These are phyloP conservation scores for Druon quercuslanigerum DNA, from an alignment of 1,140 invertebrate species.

Conservation along the genomic window DNA sequence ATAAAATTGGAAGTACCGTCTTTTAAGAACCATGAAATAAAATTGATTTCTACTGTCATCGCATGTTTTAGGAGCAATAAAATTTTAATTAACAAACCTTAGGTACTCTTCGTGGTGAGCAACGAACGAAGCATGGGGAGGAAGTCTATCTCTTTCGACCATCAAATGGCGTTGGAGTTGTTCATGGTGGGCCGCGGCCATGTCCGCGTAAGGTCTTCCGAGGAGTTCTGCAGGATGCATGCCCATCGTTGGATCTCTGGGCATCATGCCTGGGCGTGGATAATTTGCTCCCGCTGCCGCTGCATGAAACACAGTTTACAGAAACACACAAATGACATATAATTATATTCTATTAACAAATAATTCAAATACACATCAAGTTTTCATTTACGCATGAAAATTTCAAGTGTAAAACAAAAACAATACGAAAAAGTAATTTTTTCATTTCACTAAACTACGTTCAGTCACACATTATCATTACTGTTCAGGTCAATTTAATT, in stretches of 20 bases:
- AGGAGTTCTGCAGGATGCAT: constrained; percentile 86
- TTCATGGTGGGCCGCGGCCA: constrained; percentile 90
- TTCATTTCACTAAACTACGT: too few relatives aligned
- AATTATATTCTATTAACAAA: constrained; percentile 15
- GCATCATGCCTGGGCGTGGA: constrained; percentile 79
- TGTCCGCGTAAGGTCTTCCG: constrained; percentile 87
- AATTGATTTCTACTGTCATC: too few relatives aligned
- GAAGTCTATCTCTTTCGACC: constrained; percentile 86
- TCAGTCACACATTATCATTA: too few relatives aligned
- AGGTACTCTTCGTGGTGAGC: constrained; percentile 89
- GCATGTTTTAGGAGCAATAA: not conserved
- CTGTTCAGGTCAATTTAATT: too few relatives aligned
- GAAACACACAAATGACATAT: not conserved
- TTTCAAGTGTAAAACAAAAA: too few relatives aligned
- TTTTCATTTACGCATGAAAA: not conserved
- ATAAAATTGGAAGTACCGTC: too few relatives aligned
- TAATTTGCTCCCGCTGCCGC: constrained; percentile 79
- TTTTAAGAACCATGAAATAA: too few relatives aligned
- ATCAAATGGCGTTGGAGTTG: constrained; percentile 90
- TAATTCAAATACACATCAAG: constrained; percentile 32
- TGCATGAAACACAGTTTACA: constrained; percentile 55
- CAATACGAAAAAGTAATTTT: too few relatives aligned
- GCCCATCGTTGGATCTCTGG: constrained; percentile 77
- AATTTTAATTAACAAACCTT: constrained; percentile 76
- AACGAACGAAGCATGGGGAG: constrained; percentile 80